These are phyloP conservation scores for Hydropsyche betteni DNA, from an alignment of 2,888 invertebrate species.

Conservation along the genomic window DNA sequence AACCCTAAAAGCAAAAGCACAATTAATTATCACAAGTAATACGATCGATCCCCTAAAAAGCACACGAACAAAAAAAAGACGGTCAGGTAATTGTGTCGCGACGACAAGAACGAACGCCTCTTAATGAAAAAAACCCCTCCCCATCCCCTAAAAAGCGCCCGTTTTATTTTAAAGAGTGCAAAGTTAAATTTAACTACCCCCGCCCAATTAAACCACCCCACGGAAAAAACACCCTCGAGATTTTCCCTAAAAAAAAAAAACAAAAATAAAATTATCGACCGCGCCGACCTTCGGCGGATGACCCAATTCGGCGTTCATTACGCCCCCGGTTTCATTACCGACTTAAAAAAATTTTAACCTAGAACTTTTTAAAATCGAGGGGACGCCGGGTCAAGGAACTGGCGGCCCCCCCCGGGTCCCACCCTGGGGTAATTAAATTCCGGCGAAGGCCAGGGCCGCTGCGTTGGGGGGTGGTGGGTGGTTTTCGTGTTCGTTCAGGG, in stretches of 20 bases:
- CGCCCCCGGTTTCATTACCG: slow-evolving; percentile 51
- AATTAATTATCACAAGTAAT: slow-evolving; percentile 27
- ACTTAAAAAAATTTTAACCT: slow-evolving; percentile 51
- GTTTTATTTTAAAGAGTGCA: slow-evolving; percentile 33
- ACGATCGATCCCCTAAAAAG: neutral
- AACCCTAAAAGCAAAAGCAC: neutral
- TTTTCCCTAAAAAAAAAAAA: neutral
- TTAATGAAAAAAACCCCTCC: neutral
- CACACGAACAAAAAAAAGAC: neutral
- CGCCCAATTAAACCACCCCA: slow-evolving; percentile 33
- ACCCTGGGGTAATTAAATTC: slow-evolving; percentile 51
- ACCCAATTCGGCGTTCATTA: slow-evolving; percentile 50
- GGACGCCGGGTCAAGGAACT: slow-evolving; percentile 41
- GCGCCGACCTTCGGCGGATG: slow-evolving; percentile 49
- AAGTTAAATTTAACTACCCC: slow-evolving; percentile 38
- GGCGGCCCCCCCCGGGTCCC: slow-evolving; percentile 37
- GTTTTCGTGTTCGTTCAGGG: no score
- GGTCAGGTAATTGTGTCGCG: slow-evolving; percentile 30
- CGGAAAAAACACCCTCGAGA: slow-evolving; percentile 3
- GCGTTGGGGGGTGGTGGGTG: slow-evolving; percentile 14
- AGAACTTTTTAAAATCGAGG: slow-evolving; percentile 49
- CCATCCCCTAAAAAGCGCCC: neutral
- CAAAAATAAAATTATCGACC: slow-evolving; percentile 44
- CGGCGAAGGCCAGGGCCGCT: slow-evolving; percentile 43
- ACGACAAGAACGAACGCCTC: slow-evolving; percentile 1